Conservation (phyloP, 1,140 invertebrate genomes). For the Agraylea sexmaculata region DNA sequence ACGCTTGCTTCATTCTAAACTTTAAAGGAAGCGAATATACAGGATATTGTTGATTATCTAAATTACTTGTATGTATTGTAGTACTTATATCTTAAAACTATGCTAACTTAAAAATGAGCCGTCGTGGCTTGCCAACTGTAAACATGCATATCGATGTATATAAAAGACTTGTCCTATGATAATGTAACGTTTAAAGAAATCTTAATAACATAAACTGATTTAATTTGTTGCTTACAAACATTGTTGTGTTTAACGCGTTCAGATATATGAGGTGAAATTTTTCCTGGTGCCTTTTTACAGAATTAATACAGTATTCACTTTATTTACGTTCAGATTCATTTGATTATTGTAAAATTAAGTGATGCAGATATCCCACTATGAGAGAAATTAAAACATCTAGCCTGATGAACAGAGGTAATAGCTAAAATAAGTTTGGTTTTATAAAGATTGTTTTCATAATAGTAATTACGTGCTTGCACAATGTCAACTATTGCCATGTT, state of each 20-base stretch:
- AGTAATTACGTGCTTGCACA: no score
- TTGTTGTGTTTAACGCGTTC: not conserved
- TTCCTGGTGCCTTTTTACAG: not conserved
- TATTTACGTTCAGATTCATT: no score
- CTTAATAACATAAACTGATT: conserved; percentile 5
- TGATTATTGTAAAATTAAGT: no score
- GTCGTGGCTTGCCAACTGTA: conserved; percentile 13
- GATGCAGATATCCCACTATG: no score
- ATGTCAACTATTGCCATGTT: no score
- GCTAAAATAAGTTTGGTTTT: no score
- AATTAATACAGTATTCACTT: conserved; percentile 6
- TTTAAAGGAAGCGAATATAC: not conserved
- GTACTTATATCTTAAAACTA: not conserved
- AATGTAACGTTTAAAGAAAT: not conserved
- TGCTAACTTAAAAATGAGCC: not conserved
- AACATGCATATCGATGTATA: conserved; percentile 20
- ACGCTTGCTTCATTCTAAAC: not conserved
- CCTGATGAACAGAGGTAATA: no score
- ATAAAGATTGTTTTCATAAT: no score
- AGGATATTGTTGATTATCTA: conserved; percentile 4
- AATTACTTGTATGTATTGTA: not conserved
- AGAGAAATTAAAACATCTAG: no score
- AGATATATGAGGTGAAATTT: not conserved
- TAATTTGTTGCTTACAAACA: not conserved
- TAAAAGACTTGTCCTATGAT: conserved; percentile 15